phyloP scores from a whole-genome alignment of 2,888 invertebrate species.

The Eupithecia subfuscata region DNA sequence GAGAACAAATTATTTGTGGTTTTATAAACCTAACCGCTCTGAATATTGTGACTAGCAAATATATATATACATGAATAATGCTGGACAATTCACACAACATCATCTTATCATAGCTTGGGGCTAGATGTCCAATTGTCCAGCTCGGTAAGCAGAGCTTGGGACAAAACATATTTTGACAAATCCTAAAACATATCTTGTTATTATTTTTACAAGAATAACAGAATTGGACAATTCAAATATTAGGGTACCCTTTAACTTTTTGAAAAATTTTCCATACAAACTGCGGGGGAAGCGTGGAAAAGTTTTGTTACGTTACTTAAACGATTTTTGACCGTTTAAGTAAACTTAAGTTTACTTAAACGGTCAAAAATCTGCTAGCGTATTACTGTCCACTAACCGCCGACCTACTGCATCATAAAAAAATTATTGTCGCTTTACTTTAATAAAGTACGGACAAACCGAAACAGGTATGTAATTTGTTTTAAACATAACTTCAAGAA shows the following conservation, averaged over 20 bases:
- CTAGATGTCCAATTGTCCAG: background rate
- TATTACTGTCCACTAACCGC: background rate
- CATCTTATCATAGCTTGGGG: no score
- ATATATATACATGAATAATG: background rate
- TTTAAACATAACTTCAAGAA: constrained; percentile 22
- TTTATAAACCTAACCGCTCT: background rate
- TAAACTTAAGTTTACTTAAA: no score
- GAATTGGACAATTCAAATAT: background rate
- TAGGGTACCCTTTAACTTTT: background rate
- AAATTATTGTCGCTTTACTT: background rate
- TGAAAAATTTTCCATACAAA: background rate
- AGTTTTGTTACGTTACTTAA: no score
- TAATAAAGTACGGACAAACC: background rate
- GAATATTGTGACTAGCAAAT: background rate
- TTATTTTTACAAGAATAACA: background rate
- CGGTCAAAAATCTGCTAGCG: no score
- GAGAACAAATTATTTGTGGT: background rate
- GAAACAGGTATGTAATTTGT: background rate
- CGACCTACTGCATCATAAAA: background rate
- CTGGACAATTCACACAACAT: background rate
- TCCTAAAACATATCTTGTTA: background rate
- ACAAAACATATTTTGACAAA: background rate
- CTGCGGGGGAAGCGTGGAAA: no score
- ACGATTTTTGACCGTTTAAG: no score
- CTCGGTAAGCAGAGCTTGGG: no score